Evolutionary conservation across 2,888 invertebrate genomes (phyloP), one percentile per base, ranked within the genome.

Genomic region (Leucania comma): DNA sequence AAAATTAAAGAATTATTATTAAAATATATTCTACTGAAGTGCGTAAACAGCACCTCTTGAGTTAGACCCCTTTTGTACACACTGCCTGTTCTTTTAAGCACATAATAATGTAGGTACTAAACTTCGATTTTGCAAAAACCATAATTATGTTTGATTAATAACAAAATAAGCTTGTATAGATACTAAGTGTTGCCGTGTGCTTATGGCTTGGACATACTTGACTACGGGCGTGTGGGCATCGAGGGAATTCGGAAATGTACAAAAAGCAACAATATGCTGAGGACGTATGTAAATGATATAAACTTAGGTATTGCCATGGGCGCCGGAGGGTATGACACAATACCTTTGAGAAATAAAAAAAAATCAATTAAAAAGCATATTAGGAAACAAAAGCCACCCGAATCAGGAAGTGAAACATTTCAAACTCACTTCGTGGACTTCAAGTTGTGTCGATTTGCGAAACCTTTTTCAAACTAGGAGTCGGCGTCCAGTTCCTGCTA

Each of bases 151-250:
- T 38, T 38, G 12, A 38, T 38, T 12, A 14, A 24, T 51, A 51
- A 51, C 12, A 24, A 8, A 51, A 12, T 22, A 17, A 6, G 6
- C 1, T 17, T 26, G 26, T 24, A 53, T 26, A 53, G 14, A 10
- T 53, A 54, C 12, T 22, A 56, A 56, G 56, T 51, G 32, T 72
- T 72, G 50, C 72, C 50, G 24, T 62, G 50, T 46, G 61, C 58
- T 68, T 14, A 29, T 59, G 32, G 8, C 22, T 63, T 10, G 1
- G 14, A 50, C 14, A 35, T 38, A 38, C 42, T 42, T 14, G 38
- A 42, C n/a, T 22, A 62, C 24, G 10, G 14, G 12, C 32, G 17
- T 50, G 24, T 35, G 8, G 35, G 22, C 26, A 57, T n/a, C 14
- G 22, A 20, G 12, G 24, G 35, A 3, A 46, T 51, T 57, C 35